Evolutionary conservation across 2,113 vertebrate species (phyloP).

Genomic region (Erpornis zantholeuca): DNA sequence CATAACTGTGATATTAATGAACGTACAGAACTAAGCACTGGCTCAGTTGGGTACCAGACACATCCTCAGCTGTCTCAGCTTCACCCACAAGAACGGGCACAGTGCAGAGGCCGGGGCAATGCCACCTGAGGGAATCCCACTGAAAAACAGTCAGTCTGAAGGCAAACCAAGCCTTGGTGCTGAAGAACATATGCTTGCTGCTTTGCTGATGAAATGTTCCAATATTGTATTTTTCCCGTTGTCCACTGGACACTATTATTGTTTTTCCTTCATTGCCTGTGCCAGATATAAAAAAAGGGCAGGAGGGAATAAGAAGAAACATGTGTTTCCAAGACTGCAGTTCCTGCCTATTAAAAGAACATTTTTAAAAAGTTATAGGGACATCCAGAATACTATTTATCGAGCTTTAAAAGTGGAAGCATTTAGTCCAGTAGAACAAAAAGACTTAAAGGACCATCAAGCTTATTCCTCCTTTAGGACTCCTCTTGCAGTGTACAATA

Average conservation of each 20-base stretch:
- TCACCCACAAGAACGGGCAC: not conserved
- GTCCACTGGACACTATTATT: not conserved
- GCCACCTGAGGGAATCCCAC: not conserved
- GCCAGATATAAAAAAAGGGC: not conserved
- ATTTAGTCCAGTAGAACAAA: not conserved
- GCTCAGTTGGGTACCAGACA: not conserved
- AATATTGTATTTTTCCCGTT: not conserved
- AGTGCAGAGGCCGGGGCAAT: accelerated
- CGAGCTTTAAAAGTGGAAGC: not conserved
- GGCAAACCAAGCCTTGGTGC: not conserved
- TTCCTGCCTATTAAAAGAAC: constrained; percentile 10
- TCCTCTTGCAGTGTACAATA: not conserved
- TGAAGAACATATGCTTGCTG: not conserved
- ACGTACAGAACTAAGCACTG: accelerated
- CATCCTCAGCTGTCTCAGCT: not conserved
- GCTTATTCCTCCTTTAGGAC: not conserved
- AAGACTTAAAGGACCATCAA: not conserved
- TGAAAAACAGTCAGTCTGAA: not conserved
- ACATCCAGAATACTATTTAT: not conserved
- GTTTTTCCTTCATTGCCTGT: not conserved
- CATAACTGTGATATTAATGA: accelerated
- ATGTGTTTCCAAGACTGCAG: constrained; percentile 9
- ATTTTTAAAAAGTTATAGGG: not conserved
- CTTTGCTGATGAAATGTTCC: not conserved
- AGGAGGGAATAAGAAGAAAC: constrained; percentile 11